A percentile compares a stretch with the other conserved stretches of the same genome.
Evolutionary conservation across 1,140 invertebrate species (phyloP).

Genomic region (Planococcus citri): DNA sequence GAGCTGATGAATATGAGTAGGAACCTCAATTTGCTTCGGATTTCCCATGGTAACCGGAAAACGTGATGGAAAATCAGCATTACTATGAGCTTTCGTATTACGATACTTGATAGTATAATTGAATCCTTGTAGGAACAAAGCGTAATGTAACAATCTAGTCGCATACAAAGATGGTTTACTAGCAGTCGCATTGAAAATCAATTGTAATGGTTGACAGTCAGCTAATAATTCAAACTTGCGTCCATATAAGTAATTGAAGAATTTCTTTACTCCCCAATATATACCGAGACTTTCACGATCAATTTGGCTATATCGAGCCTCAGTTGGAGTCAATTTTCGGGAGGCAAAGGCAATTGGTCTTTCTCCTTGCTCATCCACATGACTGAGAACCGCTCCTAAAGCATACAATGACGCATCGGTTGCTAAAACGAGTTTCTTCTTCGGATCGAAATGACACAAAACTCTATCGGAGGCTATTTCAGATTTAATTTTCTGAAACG

Average conservation of each 20-base stretch:
- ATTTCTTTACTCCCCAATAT: constrained; percentile 36
- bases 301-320: constrained; percentile 34
- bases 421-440: constrained; percentile 29
- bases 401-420: constrained; percentile 31
- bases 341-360: constrained; percentile 30
- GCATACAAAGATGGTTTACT: constrained; percentile 30
- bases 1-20: background rate
- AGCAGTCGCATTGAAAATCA: constrained; percentile 35
- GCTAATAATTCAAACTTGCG: constrained; percentile 35
- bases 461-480: constrained; percentile 23
- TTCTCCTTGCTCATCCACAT: constrained; percentile 29
- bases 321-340: constrained; percentile 27
- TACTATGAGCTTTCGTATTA: constrained; percentile 26
- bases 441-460: constrained; percentile 26
- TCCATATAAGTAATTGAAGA: constrained; percentile 38
- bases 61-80: constrained; percentile 31
- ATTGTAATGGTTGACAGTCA: constrained; percentile 38
- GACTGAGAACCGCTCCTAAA: constrained; percentile 30
- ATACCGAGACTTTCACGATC: constrained; percentile 39
- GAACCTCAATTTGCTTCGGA: background rate
- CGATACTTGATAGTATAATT: constrained; percentile 32
- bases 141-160: constrained; percentile 31
- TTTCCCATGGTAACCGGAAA: constrained; percentile 15
- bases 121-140: constrained; percentile 32
- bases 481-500: constrained; percentile 24